These are phyloP conservation scores for Drosophila azteca DNA, from an alignment of 1,140 invertebrate species.

Conservation along the genomic window DNA sequence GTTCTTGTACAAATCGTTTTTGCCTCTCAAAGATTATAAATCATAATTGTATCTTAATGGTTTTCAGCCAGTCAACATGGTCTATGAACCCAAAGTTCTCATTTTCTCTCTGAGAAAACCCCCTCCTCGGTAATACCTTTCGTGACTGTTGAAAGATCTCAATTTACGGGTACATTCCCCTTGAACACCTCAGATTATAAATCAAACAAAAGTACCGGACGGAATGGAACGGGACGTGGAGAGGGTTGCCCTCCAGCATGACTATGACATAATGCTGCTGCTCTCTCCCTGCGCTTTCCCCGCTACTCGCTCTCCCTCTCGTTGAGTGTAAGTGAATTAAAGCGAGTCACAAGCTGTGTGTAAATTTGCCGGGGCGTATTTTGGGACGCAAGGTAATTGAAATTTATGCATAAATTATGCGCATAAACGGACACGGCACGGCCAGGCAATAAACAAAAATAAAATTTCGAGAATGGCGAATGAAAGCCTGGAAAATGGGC, in stretches of 20 bases:
- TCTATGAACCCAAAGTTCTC: no score
- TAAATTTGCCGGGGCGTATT: constrained; percentile 51
- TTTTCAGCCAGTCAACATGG: no score
- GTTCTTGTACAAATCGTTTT: no score
- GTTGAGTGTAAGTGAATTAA: constrained; percentile 62
- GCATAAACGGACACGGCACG: constrained; percentile 71
- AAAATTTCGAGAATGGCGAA: constrained; percentile 7
- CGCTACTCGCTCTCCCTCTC: background rate
- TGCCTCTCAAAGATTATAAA: no score
- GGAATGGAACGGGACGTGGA: background rate
- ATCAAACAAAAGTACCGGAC: constrained; percentile 29
- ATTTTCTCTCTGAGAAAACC: background rate
- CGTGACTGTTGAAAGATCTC: background rate
- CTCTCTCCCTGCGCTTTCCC: background rate
- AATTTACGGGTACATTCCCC: background rate
- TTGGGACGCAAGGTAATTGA: constrained; percentile 66
- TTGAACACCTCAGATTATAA: constrained; percentile 26
- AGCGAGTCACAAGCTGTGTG: constrained; percentile 30
- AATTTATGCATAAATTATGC: constrained; percentile 82
- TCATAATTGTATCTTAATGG: no score
- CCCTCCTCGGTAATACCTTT: no score
- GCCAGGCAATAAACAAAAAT: constrained; percentile 73
- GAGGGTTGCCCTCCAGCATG: background rate
- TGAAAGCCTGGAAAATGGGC: constrained; percentile 40
- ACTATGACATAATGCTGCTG: constrained; percentile 35